These are phyloP conservation scores for Dasysyrphus tricinctus DNA, from an alignment of 2,888 invertebrate genomes.

Conservation along the genomic window DNA sequence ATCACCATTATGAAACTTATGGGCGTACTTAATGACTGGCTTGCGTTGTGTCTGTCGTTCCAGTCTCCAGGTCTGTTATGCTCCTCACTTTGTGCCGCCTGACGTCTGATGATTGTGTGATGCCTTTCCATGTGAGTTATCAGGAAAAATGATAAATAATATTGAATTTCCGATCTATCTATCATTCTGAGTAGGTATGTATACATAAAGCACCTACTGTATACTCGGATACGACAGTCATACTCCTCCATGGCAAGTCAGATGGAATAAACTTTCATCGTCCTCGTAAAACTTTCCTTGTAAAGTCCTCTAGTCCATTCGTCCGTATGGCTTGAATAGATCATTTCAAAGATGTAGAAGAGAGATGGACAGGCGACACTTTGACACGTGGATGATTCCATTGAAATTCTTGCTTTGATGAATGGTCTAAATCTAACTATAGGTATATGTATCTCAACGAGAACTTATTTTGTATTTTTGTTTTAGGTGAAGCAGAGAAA, in stretches of 20 bases:
- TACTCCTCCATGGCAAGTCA: conserved; percentile 13
- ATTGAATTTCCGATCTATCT: conserved; percentile 71
- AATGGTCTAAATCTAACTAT: conserved; percentile 25
- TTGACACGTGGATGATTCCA: conserved; percentile 75
- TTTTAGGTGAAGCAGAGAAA: not conserved
- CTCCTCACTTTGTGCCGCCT: conserved; percentile 24
- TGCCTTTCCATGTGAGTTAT: conserved; percentile 62
- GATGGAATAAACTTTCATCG: conserved; percentile 56
- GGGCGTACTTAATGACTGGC: conserved; percentile 76
- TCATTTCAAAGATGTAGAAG: conserved; percentile 64
- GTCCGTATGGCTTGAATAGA: conserved; percentile 49
- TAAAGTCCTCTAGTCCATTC: conserved; percentile 58
- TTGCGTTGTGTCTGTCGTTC: conserved; percentile 60
- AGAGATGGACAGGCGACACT: conserved; percentile 74
- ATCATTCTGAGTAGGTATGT: conserved; percentile 64
- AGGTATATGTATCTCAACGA: not conserved
- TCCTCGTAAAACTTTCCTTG: conserved; percentile 62
- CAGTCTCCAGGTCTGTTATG: conserved; percentile 23
- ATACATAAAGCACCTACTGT: conserved; percentile 50
- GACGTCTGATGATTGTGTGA: conserved; percentile 15
- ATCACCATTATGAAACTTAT: conserved; percentile 76
- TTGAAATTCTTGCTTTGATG: conserved; percentile 68
- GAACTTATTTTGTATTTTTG: not conserved
- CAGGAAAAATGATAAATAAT: conserved; percentile 74
- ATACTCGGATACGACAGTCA: conserved; percentile 4